Evolutionary conservation across 2,888 invertebrate species (phyloP), one percentile per base, ranked within the genome.

Genomic region (Protophormia terraenovae): DNA sequence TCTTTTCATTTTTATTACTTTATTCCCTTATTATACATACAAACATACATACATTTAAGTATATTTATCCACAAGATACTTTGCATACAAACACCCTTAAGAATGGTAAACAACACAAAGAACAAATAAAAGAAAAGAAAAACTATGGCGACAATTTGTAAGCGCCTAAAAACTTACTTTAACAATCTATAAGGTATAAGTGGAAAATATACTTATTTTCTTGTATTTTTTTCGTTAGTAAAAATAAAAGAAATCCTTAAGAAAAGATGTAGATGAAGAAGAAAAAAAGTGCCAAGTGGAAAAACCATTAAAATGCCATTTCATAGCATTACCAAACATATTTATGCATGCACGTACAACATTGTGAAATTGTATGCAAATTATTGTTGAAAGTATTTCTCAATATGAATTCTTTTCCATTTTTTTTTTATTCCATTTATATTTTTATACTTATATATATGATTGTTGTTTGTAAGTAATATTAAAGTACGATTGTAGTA

Each of bases 251-350:
- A 62, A 71, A 55, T 60, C 16, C 60, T 67, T 66, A 24, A 32
- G 35, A 29, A 22, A 12, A 32, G n/a, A n/a, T n/a, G 27, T 19
- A 53, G 19, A 60, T 62, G 32, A 71, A 38, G n/a, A 58, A 66
- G 38, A 29, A 78, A 71, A 78, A 87, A 84, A 67, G 45, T 86
- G 53, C 77, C 86, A 86, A 86, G 87, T 86, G 84, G 85, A 84
- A 82, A 86, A 87, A 81, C 87, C 87, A 87, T 87, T 87, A 87
- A 87, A 87, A 87, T 87, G 86, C 87, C 87, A 87, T 87, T 87
- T 84, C 73, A 75, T 47, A 79, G 82, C 58, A 79, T 75, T 84
- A 67, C 29, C 72, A 50, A 73, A 81, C 77, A 81, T 84, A 79
- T 85, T 85, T 85, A 73, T 81, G 84, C 62, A 81, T 73, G 73